phyloP scores from a whole-genome alignment of 2,888 invertebrate genomes.

The Ormyrus rosae region DNA sequence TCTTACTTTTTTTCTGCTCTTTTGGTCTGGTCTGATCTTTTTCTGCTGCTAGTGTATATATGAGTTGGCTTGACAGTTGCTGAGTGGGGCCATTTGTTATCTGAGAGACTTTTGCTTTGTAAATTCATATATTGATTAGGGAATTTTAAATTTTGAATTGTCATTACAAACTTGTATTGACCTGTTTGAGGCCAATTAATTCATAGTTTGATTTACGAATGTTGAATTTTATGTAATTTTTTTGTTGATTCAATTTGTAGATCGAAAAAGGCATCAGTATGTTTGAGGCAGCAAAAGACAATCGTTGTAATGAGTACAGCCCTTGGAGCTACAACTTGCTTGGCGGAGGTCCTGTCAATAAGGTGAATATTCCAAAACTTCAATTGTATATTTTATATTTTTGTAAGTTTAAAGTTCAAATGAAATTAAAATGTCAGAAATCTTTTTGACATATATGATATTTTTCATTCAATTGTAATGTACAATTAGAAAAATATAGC shows the following conservation, averaged over 20 bases:
- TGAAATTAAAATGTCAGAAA: no score
- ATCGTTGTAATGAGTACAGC: slow-evolving; percentile 67
- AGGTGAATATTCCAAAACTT: slow-evolving; percentile 58
- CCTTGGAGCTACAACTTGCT: slow-evolving; percentile 71
- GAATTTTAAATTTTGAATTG: slow-evolving; percentile 14
- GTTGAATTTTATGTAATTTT: neutral
- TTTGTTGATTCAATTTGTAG: slow-evolving; percentile 48
- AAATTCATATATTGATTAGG: slow-evolving; percentile 13
- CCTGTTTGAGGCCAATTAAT: slow-evolving; percentile 19
- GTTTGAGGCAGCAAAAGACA: slow-evolving; percentile 70
- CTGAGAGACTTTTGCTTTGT: neutral
- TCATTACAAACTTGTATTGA: slow-evolving; percentile 13
- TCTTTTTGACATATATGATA: no score
- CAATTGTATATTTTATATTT: no score
- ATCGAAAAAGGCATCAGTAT: slow-evolving; percentile 69
- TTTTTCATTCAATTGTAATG: no score
- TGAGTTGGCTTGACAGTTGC: no score
- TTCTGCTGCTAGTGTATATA: no score
- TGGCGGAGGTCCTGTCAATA: slow-evolving; percentile 62
- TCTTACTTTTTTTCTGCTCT: neutral
- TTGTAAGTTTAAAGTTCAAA: no score
- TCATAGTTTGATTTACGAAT: neutral
- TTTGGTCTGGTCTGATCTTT: neutral
- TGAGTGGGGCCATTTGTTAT: slow-evolving; percentile 1
- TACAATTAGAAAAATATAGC: no score